Evolutionary conservation across 2,113 vertebrate species (phyloP).

Genomic region (Sitta europaea): DNA sequence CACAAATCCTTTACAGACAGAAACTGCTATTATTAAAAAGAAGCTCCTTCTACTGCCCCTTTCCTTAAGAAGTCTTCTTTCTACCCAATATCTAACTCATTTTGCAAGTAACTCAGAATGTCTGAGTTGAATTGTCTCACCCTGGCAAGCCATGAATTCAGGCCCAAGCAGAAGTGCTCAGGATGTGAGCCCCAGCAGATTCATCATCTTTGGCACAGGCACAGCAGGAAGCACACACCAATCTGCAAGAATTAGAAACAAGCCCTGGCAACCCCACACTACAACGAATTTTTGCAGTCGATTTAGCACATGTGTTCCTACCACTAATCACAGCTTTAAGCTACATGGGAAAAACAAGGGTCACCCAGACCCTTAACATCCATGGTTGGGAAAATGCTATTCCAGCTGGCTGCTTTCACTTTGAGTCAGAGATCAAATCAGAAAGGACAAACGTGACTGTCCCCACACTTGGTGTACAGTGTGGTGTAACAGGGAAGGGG

Average conservation of each 20-base stretch:
- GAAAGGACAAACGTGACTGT: not conserved
- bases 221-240: not conserved
- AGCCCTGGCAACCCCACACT: not conserved
- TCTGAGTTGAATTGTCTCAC: not conserved
- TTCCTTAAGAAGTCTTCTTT: not conserved
- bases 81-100: not conserved
- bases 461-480: not conserved
- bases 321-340: constrained; percentile 36
- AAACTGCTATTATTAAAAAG: not conserved
- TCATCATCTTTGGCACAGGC: not conserved
- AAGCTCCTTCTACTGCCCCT: not conserved
- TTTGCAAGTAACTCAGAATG: not conserved
- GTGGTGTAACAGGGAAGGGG: not conserved
- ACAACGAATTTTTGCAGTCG: not conserved
- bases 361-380: constrained; percentile 2
- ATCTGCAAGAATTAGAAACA: not conserved
- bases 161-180: not conserved
- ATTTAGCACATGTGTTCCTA: constrained; percentile 7
- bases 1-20: not conserved
- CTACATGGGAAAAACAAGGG: not conserved
- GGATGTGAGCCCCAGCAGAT: not conserved
- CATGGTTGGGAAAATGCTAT: not conserved
- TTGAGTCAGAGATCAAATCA: not conserved
- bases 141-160: not conserved
- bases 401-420: constrained; percentile 9